These are phyloP conservation scores for Tonatia bakeri DNA, from an alignment of 2,113 vertebrate species.

Conservation along the genomic window DNA sequence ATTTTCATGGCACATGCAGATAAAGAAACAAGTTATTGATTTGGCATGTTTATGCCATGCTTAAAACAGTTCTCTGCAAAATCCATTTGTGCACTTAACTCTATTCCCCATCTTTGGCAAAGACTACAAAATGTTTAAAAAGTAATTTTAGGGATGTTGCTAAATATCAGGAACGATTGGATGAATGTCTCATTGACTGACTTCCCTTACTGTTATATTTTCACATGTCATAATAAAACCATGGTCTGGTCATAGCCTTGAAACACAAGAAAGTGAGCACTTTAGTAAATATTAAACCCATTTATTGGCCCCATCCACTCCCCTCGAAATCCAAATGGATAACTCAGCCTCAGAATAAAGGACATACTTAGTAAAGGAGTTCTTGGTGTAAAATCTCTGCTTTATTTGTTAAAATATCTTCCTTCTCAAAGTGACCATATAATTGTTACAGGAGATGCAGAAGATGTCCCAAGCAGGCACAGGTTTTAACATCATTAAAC, in stretches of 20 bases:
- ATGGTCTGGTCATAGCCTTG: background rate
- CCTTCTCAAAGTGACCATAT: background rate
- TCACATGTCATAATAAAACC: background rate
- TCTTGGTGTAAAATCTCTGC: background rate
- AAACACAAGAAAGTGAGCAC: background rate
- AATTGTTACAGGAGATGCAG: background rate
- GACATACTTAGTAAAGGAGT: background rate
- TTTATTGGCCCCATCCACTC: background rate
- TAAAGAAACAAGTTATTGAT: conserved; percentile 62
- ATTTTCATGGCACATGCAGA: conserved; percentile 66
- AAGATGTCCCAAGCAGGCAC: too few relatives aligned
- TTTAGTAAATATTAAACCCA: background rate
- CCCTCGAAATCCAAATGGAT: background rate
- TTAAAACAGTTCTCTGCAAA: conserved; percentile 71
- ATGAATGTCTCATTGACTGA: background rate
- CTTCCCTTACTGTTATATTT: background rate
- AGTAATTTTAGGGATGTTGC: conserved; percentile 51
- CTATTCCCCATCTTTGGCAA: conserved; percentile 68
- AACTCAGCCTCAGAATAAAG: background rate
- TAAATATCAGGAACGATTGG: conserved; percentile 41
- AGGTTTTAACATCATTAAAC: too few relatives aligned
- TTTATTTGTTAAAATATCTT: background rate
- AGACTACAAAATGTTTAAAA: conserved; percentile 62
- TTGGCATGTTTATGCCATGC: conserved; percentile 44
- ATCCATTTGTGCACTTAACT: conserved; percentile 72